Percentiles rank a stretch among this genome's conserved stretches.
Evolutionary conservation across 1,140 invertebrate species (phyloP).

Genomic region (Coelopa frigida): DNA sequence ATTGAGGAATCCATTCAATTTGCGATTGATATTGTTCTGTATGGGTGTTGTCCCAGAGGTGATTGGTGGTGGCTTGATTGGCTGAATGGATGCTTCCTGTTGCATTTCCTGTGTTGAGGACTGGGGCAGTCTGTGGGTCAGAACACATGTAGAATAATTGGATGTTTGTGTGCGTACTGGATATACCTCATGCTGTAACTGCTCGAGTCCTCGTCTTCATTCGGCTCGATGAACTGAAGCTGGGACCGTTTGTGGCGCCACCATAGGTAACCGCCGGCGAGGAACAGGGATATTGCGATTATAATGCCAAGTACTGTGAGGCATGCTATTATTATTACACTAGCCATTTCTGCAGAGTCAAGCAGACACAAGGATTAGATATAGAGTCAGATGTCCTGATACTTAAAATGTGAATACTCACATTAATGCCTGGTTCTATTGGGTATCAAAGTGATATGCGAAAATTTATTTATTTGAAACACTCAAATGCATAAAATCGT

Average conservation of each 20-base stretch:
- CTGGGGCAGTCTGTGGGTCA: constrained; percentile 7
- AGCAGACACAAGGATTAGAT: no score
- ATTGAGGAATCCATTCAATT: constrained; percentile 65
- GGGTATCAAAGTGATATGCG: no score
- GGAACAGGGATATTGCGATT: constrained; percentile 36
- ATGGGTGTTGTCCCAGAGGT: constrained; percentile 26
- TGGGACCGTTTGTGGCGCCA: constrained; percentile 44
- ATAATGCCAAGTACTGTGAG: constrained; percentile 38
- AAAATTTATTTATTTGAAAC: no score
- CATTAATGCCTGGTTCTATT: no score
- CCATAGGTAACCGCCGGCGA: constrained; percentile 43
- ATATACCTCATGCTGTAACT: constrained; percentile 40
- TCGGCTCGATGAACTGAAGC: constrained; percentile 42
- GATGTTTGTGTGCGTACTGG: background rate
- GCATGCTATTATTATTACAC: constrained; percentile 36
- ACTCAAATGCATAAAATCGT: no score
- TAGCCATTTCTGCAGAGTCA: constrained; percentile 36
- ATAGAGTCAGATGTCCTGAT: no score
- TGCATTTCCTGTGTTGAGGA: constrained; percentile 23
- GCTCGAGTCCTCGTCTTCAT: constrained; percentile 42
- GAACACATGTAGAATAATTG: no score
- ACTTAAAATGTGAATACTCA: no score
- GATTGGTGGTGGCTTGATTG: constrained; percentile 26
- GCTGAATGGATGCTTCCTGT: constrained; percentile 24
- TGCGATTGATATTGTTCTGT: constrained; percentile 43